phyloP scores from a whole-genome alignment of 2,113 vertebrate species.

The Epinephelus moara region DNA sequence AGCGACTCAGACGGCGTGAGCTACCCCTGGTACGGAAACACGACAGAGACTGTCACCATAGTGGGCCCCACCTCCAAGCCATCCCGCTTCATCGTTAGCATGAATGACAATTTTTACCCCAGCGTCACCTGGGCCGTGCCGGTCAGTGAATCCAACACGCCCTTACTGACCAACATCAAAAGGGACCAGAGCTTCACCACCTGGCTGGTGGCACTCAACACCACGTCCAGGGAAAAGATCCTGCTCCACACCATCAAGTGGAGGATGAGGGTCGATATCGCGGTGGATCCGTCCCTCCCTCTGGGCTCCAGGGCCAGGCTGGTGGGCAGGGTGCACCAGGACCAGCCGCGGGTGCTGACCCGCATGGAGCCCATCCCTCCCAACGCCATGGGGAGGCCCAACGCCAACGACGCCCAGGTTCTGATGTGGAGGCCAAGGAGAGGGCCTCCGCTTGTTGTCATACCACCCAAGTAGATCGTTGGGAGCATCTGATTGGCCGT shows the following conservation, averaged over 20 bases:
- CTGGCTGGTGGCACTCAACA: slow-evolving; percentile 98
- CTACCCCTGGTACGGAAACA: slow-evolving; percentile 99
- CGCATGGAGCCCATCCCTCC: slow-evolving; percentile 96
- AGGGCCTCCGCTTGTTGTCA: slow-evolving; percentile 93
- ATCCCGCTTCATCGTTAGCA: slow-evolving; percentile 95
- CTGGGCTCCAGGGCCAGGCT: slow-evolving; percentile 93
- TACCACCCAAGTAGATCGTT: slow-evolving; percentile 92
- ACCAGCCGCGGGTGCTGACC: slow-evolving; percentile 94
- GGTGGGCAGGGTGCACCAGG: slow-evolving; percentile 93
- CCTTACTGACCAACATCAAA: slow-evolving; percentile 94
- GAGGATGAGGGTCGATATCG: slow-evolving; percentile 97
- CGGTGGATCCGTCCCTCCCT: slow-evolving; percentile 92
- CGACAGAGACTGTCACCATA: slow-evolving; percentile 96
- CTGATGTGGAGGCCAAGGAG: slow-evolving; percentile 98
- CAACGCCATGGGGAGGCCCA: slow-evolving; percentile 95
- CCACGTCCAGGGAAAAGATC: slow-evolving; percentile 95
- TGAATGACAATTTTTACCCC: slow-evolving; percentile 99
- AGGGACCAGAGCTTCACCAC: slow-evolving; percentile 99
- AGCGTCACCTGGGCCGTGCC: slow-evolving; percentile 99
- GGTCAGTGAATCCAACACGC: slow-evolving; percentile 95
- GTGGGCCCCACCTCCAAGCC: slow-evolving; percentile 94
- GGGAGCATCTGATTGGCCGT: slow-evolving; percentile 12
- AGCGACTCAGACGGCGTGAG: slow-evolving; percentile 98
- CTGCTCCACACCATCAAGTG: slow-evolving; percentile 98
- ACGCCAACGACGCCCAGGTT: slow-evolving; percentile 97